Conservation (phyloP, 2,888 invertebrate genomes). For the Thecocarcelia acutangulata region DNA sequence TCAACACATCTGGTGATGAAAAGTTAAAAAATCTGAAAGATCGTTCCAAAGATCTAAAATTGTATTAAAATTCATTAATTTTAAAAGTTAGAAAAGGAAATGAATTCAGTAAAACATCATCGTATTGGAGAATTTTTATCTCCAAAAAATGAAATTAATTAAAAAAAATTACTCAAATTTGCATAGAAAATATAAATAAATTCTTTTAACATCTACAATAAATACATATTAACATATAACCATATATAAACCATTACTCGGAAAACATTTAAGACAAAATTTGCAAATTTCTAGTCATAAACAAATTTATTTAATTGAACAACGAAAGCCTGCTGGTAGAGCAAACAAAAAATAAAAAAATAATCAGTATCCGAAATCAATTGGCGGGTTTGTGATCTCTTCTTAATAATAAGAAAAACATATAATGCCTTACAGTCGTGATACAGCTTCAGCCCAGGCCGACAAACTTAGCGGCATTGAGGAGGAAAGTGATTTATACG, state of each 20-base stretch:
- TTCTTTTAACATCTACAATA: constrained; percentile 21
- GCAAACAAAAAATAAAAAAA: constrained; percentile 1
- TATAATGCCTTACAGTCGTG: constrained; percentile 81
- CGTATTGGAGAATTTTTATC: constrained; percentile 82
- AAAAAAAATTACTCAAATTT: constrained; percentile 15
- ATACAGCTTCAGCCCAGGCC: constrained; percentile 81
- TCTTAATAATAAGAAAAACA: constrained; percentile 6
- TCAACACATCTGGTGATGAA: constrained; percentile 41
- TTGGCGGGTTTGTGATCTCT: no score
- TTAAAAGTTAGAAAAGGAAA: constrained; percentile 70
- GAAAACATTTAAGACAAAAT: constrained; percentile 40
- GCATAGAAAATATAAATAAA: constrained; percentile 19
- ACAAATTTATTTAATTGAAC: constrained; percentile 52
- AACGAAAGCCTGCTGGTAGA: constrained; percentile 38
- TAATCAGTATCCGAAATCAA: no score
- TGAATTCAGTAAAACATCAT: constrained; percentile 81
- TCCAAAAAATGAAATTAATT: constrained; percentile 76
- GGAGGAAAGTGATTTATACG: constrained; percentile 89
- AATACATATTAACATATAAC: background rate
- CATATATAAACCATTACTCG: no score
- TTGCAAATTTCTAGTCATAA: constrained; percentile 74
- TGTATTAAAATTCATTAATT: constrained; percentile 69
- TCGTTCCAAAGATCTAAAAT: constrained; percentile 73
- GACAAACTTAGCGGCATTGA: constrained; percentile 89
- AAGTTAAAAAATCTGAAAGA: background rate